Percentiles rank a stretch among this genome's conserved stretches.
Evolutionary conservation across 2,888 invertebrate species (phyloP).

Genomic region (Sesamia inferens): DNA sequence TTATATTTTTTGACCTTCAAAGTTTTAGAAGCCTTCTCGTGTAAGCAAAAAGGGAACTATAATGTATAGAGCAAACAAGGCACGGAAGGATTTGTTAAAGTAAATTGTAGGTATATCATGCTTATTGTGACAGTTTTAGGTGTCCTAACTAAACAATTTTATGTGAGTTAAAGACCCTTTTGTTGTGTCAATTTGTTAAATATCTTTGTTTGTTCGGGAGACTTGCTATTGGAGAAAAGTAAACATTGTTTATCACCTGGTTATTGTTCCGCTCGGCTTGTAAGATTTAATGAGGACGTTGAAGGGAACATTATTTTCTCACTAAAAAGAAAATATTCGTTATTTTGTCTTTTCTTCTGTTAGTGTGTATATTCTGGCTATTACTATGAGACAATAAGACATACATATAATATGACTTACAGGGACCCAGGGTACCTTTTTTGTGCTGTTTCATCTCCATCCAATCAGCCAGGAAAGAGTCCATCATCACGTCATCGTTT

Average conservation of each 20-base stretch:
- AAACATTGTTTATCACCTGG: constrained; percentile 45
- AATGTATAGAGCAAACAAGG: constrained; percentile 52
- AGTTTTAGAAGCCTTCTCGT: constrained; percentile 62
- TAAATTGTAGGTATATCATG: constrained; percentile 54
- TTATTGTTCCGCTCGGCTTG: constrained; percentile 49
- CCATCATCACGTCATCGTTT: too few species aligned
- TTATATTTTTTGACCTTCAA: constrained; percentile 59
- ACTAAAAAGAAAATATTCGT: constrained; percentile 30
- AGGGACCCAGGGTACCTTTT: too few species aligned
- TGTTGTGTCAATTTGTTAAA: constrained; percentile 45
- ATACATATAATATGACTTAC: too few species aligned
- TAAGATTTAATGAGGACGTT: constrained; percentile 48
- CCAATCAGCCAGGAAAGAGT: too few species aligned
- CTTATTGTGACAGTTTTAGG: constrained; percentile 52
- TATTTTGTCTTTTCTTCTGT: constrained; percentile 10
- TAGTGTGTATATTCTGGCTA: too few species aligned
- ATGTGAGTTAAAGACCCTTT: constrained; percentile 44
- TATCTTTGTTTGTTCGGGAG: constrained; percentile 41
- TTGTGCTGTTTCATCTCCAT: too few species aligned
- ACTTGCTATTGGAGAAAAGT: constrained; percentile 29
- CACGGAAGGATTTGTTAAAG: constrained; percentile 46
- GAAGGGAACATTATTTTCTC: constrained; percentile 34
- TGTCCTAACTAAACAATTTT: constrained; percentile 53
- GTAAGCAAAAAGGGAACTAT: constrained; percentile 53
- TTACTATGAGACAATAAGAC: too few species aligned